These are phyloP conservation scores for Helicolenus hilgendorfi DNA, from an alignment of 2,797 vertebrate genomes.

Conservation along the genomic window DNA sequence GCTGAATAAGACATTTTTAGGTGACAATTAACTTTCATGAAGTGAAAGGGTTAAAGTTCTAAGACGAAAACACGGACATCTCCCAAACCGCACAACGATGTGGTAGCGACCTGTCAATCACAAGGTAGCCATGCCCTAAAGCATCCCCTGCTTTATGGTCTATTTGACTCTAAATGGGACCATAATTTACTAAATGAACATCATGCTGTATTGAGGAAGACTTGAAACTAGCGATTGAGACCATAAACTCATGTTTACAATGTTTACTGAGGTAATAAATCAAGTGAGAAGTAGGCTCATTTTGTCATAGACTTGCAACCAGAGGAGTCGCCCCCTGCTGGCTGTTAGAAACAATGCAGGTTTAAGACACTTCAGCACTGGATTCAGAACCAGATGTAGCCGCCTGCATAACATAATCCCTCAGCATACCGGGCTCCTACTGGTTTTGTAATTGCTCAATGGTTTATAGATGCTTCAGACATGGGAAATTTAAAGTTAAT, in stretches of 20 bases:
- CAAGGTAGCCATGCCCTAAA: background rate
- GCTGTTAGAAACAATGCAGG: fast-evolving
- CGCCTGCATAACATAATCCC: background rate
- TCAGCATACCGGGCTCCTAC: background rate
- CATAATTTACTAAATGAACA: background rate
- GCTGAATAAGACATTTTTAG: background rate
- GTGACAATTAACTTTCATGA: background rate
- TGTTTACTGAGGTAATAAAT: background rate
- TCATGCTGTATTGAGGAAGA: background rate
- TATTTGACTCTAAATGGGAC: background rate
- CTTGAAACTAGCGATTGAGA: background rate
- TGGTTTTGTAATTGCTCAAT: background rate
- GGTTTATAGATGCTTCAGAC: background rate
- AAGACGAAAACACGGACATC: background rate
- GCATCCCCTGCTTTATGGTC: background rate
- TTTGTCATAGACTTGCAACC: background rate
- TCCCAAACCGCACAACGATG: background rate
- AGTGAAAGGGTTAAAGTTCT: background rate
- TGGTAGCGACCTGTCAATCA: background rate
- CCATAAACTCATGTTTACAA: background rate
- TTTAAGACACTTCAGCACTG: background rate
- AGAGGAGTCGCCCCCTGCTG: background rate
- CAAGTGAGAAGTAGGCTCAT: background rate
- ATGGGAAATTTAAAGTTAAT: background rate
- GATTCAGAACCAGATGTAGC: background rate